These are phyloP conservation scores for Solenodon paradoxus DNA, from an alignment of 2,113 vertebrate species.

Conservation along the genomic window DNA sequence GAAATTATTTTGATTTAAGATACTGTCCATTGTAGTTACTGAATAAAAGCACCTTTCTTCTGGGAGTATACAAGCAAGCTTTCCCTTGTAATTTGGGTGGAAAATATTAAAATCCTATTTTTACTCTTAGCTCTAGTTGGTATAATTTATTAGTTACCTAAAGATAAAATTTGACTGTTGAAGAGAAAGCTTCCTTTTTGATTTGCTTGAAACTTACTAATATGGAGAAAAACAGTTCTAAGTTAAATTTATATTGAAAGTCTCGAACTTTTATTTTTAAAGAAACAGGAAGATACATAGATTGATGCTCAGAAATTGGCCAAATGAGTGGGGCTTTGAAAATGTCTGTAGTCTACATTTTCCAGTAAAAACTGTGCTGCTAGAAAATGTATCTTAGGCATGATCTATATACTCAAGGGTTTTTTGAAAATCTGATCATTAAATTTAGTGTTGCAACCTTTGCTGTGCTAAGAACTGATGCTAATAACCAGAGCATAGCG, in stretches of 20 bases:
- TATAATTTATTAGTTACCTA: neutral
- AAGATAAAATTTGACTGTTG: neutral
- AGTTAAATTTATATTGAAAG: neutral
- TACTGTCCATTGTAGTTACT: neutral
- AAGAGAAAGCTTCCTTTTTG: neutral
- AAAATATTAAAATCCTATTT: constrained; percentile 27
- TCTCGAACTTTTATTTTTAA: neutral
- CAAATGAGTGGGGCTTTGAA: neutral
- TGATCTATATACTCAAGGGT: neutral
- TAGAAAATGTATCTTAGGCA: neutral
- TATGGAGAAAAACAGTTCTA: neutral
- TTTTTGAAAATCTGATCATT: neutral
- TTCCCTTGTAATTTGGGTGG: constrained; percentile 6
- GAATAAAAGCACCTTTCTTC: neutral
- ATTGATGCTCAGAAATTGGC: neutral
- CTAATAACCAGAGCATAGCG: neutral
- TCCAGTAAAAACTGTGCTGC: neutral
- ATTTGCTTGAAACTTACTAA: neutral
- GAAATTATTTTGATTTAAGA: constrained; percentile 13
- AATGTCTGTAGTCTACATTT: neutral
- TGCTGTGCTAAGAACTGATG: neutral
- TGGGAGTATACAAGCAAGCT: neutral
- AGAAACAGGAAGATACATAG: neutral
- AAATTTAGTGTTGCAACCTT: neutral
- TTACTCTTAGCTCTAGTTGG: neutral